phyloP scores from a whole-genome alignment of 2,797 vertebrate genomes.

The Dendrocincla fuliginosa region DNA sequence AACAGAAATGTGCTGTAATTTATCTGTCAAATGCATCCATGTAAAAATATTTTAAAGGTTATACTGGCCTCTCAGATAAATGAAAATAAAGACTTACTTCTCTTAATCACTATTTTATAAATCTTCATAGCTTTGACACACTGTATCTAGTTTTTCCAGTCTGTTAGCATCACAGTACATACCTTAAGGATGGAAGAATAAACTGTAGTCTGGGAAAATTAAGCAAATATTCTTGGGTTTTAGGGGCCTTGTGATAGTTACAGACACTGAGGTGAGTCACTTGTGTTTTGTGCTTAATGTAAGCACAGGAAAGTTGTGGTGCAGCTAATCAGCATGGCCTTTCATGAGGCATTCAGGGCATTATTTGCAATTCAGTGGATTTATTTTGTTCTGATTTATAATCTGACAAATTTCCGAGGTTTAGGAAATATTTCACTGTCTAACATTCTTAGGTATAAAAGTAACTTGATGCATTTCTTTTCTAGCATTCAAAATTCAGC shows the following conservation, averaged over 20 bases:
- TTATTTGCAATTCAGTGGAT: neutral
- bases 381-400: neutral
- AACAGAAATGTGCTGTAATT: neutral
- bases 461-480: neutral
- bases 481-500: neutral
- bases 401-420: neutral
- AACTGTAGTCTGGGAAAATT: neutral
- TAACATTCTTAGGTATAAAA: neutral
- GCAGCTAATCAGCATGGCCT: neutral
- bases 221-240: neutral
- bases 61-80: neutral
- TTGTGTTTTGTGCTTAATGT: neutral
- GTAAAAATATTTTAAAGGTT: neutral
- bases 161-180: neutral
- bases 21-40: neutral
- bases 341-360: neutral
- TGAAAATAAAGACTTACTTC: neutral
- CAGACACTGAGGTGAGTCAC: neutral
- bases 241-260: neutral
- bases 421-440: neutral
- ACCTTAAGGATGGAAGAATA: neutral
- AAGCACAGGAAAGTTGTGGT: neutral
- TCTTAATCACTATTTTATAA: neutral
- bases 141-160: neutral
- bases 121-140: neutral